A percentile compares a stretch with the other conserved stretches of the same genome.
Conservation (phyloP, 2,113 vertebrate species). For the Bufo bufo region DNA sequence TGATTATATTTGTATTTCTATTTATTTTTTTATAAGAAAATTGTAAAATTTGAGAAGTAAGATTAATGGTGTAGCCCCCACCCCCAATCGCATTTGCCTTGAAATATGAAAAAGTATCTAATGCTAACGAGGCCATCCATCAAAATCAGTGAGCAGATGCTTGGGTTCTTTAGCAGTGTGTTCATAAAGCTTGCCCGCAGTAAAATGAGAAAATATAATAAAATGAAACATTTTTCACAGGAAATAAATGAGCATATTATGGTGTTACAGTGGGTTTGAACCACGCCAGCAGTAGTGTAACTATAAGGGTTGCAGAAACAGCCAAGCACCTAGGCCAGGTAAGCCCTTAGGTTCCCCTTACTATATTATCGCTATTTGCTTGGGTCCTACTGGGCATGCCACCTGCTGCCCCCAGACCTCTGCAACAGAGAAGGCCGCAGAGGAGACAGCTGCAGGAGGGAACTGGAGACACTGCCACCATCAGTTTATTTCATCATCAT, state of each 20-base stretch:
- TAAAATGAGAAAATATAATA: constrained; percentile 22
- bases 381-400: too few relatives aligned
- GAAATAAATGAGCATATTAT: not conserved
- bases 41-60: constrained; percentile 16
- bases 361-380: too few relatives aligned
- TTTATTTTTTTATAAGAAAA: constrained; percentile 37
- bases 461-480: too few relatives aligned
- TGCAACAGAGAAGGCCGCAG: too few relatives aligned
- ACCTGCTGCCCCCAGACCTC: too few relatives aligned
- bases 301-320: too few relatives aligned
- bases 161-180: constrained; percentile 26
- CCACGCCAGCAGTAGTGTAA: too few relatives aligned
- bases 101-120: constrained; percentile 58
- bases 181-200: constrained; percentile 6
- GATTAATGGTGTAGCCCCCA: constrained; percentile 35
- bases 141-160: constrained; percentile 56
- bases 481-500: not conserved
- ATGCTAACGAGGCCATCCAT: constrained; percentile 54
- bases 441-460: too few relatives aligned
- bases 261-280: too few relatives aligned
- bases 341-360: too few relatives aligned
- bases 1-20: not conserved
- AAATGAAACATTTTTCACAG: constrained; percentile 19
- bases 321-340: too few relatives aligned
- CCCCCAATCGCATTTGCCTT: constrained; percentile 29